phyloP scores from a whole-genome alignment of 2,888 invertebrate species.

The Hylaea fasciaria region DNA sequence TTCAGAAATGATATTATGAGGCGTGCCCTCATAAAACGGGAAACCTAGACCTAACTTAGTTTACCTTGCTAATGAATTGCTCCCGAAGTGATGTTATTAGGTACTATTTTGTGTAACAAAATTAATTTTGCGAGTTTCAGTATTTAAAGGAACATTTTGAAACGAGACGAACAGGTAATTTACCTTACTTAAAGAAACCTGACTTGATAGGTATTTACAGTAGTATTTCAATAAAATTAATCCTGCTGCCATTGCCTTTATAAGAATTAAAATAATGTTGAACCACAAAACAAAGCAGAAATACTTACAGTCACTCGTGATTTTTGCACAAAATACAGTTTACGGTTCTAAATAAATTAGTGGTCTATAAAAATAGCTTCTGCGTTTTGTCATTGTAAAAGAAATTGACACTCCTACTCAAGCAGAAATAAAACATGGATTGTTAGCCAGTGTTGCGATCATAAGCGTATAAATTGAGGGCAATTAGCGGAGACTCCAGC shows the following conservation, averaged over 20 bases:
- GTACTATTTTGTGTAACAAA: slow-evolving; percentile 4
- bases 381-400: neutral
- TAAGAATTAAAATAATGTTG: no score
- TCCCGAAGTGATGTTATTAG: slow-evolving; percentile 20
- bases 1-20: slow-evolving; percentile 11
- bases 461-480: slow-evolving; percentile 64
- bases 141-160: slow-evolving; percentile 7
- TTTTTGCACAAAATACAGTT: no score
- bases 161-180: neutral
- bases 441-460: neutral
- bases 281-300: no score
- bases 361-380: neutral
- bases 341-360: no score
- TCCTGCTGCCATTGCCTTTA: no score
- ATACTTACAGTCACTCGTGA: no score
- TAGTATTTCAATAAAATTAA: no score
- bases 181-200: no score
- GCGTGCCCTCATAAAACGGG: slow-evolving; percentile 11
- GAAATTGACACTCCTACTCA: no score
- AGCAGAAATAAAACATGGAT: no score
- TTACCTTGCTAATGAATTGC: slow-evolving; percentile 22
- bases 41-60: slow-evolving; percentile 22
- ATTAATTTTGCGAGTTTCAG: slow-evolving; percentile 5
- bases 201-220: no score
- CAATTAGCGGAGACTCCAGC: slow-evolving; percentile 68